phyloP scores from a whole-genome alignment of 1,140 invertebrate species.

The Penaeus japonicus region DNA sequence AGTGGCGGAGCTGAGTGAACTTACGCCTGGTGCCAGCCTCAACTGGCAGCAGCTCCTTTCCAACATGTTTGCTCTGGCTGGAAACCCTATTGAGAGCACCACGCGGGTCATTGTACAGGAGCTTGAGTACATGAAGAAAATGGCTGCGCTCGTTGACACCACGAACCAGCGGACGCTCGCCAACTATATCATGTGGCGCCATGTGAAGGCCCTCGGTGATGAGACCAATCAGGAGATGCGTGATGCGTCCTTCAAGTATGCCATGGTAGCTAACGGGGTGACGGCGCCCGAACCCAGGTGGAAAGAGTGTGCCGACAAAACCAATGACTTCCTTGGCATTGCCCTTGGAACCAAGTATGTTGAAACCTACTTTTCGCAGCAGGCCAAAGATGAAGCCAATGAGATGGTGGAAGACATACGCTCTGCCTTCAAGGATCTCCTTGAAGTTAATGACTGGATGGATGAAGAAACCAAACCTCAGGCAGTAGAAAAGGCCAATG shows the following conservation, averaged over 20 bases:
- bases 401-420: constrained; percentile 87
- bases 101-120: constrained; percentile 49
- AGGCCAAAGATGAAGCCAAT: constrained; percentile 73
- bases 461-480: constrained; percentile 81
- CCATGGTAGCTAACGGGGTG: constrained; percentile 33
- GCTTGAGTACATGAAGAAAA: constrained; percentile 17
- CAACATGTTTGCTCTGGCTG: constrained; percentile 20
- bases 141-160: neutral
- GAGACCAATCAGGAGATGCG: constrained; percentile 42
- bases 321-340: constrained; percentile 90
- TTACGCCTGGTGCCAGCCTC: neutral
- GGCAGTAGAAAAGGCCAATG: constrained; percentile 87
- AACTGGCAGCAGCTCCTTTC: constrained; percentile 31
- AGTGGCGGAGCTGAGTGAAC: constrained; percentile 25
- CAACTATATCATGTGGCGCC: constrained; percentile 50
- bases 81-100: neutral
- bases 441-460: constrained; percentile 90
- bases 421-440: constrained; percentile 83
- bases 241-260: constrained; percentile 46
- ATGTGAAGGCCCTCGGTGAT: constrained; percentile 30
- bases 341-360: constrained; percentile 95
- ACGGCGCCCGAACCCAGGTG: constrained; percentile 16
- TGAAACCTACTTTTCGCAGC: constrained; percentile 76
- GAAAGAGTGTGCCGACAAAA: constrained; percentile 81
- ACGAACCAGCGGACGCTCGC: constrained; percentile 21